These are phyloP conservation scores for Apolygus lucorum DNA, from an alignment of 1,140 invertebrate species.

Conservation along the genomic window DNA sequence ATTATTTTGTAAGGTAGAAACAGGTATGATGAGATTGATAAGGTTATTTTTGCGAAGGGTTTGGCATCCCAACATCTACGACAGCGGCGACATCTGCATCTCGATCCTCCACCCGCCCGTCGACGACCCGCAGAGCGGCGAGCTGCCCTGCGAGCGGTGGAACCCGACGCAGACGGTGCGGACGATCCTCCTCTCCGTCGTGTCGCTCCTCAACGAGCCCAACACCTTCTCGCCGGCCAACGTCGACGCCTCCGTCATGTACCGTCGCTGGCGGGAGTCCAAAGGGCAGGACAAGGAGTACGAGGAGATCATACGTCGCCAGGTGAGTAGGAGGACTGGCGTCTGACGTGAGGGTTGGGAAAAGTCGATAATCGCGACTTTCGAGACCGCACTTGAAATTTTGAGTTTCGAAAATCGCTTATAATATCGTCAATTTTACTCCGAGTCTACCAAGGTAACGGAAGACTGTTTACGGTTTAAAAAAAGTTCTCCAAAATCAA, in stretches of 20 bases:
- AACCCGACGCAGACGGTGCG: constrained; percentile 98
- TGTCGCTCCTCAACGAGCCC: constrained; percentile 95
- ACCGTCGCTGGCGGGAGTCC: constrained; percentile 93
- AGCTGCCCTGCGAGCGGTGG: constrained; percentile 97
- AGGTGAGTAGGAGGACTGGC: too few relatives aligned
- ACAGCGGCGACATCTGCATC: constrained; percentile 98
- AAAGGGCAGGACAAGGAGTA: constrained; percentile 97
- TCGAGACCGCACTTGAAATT: too few relatives aligned
- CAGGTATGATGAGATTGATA: background rate
- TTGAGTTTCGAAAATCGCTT: too few relatives aligned
- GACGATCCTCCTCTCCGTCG: constrained; percentile 94
- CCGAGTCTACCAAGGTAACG: too few relatives aligned
- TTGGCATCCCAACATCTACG: constrained; percentile 99
- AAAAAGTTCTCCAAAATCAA: too few relatives aligned
- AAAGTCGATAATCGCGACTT: too few relatives aligned
- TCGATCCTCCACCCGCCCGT: constrained; percentile 97
- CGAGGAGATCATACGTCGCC: constrained; percentile 88
- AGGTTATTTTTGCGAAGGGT: constrained; percentile 49
- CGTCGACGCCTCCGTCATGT: constrained; percentile 98
- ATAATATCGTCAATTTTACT: too few relatives aligned
- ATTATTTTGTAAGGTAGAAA: too few relatives aligned
- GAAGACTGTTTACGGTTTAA: too few relatives aligned
- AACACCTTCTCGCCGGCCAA: constrained; percentile 98
- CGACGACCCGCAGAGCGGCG: constrained; percentile 96
- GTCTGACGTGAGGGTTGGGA: too few relatives aligned